These are phyloP conservation scores for Incurvaria masculella DNA, from an alignment of 2,888 invertebrate genomes.

Conservation along the genomic window DNA sequence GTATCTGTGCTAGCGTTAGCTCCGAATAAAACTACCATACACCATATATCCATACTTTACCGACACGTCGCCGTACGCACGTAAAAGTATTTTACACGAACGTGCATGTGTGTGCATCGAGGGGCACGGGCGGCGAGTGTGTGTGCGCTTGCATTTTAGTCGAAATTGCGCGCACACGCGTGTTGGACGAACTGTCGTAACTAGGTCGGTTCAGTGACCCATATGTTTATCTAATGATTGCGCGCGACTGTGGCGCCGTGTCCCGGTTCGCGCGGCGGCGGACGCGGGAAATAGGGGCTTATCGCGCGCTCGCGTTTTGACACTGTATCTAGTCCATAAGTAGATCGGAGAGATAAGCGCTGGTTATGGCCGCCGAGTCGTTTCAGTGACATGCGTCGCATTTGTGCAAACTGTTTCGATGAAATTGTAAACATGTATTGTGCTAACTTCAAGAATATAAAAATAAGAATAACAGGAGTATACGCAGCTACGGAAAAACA, in stretches of 20 bases:
- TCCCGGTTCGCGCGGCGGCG: conserved; percentile 15
- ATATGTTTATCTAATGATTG: conserved; percentile 56
- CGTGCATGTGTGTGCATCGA: conserved; percentile 23
- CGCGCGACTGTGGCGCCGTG: conserved; percentile 11
- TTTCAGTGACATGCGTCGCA: too few species aligned
- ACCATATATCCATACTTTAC: too few species aligned
- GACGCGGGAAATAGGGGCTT: conserved; percentile 28
- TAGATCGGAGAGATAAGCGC: background rate
- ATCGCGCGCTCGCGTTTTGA: conserved; percentile 43
- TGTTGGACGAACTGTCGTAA: conserved; percentile 31
- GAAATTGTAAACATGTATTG: too few species aligned
- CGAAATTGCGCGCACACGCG: conserved; percentile 34
- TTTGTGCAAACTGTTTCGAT: too few species aligned
- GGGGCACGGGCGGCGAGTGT: conserved; percentile 22
- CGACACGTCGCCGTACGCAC: too few species aligned
- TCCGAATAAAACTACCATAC: too few species aligned
- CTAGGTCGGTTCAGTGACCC: conserved; percentile 56
- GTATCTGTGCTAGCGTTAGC: too few species aligned
- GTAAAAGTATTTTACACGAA: conserved; percentile 10
- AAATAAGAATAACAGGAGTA: too few species aligned
- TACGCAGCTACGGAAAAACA: too few species aligned
- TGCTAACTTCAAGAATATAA: too few species aligned
- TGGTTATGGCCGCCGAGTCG: too few species aligned
- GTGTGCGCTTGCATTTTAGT: conserved; percentile 29
- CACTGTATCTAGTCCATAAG: conserved; percentile 21